Evolutionary conservation across 2,888 invertebrate genomes (phyloP), one percentile per base, ranked within the genome.

Genomic region (Cryptus viduatorius): DNA sequence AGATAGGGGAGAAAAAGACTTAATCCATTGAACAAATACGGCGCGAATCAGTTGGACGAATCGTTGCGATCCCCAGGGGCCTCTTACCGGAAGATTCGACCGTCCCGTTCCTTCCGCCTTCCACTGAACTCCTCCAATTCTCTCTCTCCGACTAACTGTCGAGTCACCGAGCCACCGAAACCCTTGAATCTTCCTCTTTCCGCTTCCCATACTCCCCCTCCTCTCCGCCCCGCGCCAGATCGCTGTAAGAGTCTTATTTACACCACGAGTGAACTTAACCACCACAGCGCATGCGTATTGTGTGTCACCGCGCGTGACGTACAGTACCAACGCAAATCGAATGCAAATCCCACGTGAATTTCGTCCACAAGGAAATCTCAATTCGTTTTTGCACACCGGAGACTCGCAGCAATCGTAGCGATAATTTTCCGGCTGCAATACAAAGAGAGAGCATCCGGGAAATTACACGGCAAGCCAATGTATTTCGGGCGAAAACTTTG

Each of bases 21-120:
- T 84, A 78, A 71, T 81, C 73, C 56, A 50, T 48, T n/a, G 56
- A 46, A 78, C 68, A 78, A 72, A 59, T 78, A 56, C 75, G 71
- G 69, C 37, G 64, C 42, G 78, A 73, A 68, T 79, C 68, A 77
- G 79, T 50, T 72, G 82, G 79, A 64, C 59, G 79, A 77, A 67
- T 71, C 76, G 44, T 31, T 78, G 69, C 61, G 31, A 4, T 37
- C 71, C 71, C 79, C 12, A 31, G 71, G 64, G 79, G 65, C 71
- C 65, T 72, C 65, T 79, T 79, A 79, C 24, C 8, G 37, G 50
- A 79, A 53, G 64, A 65, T 69, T 69, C n/a, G 64, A 48, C n/a
- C 65, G 31, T 65, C 29, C 64, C 19, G 37, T 10, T 48, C 16
- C 48, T 61, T 46, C 44, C 59, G 44, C 19, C 29, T 31, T 75